Evolutionary conservation across 2,797 vertebrate species (phyloP), one percentile per base, ranked within the genome.

Genomic region (Sparus aurata): DNA sequence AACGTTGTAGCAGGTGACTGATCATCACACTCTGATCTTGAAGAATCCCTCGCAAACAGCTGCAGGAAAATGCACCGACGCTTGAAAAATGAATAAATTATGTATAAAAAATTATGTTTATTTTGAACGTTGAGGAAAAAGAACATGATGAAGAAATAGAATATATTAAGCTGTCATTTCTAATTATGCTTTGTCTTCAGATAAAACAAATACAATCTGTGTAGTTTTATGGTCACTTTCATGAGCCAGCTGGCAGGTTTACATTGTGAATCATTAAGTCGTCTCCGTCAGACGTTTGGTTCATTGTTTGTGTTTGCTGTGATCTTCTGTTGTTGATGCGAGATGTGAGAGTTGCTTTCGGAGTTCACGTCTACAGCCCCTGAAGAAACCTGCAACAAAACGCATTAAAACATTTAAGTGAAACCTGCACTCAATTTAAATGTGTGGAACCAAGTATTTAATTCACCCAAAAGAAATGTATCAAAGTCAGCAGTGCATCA

Each of bases 361-460:
- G 54, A 16, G 1, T 13, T 58, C 59, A 50, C 49, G 20, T 68
- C 79, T 95, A 95, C 86, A 94, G 90, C 50, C 95, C 93, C 81
- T 94, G 95, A 73, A 95, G 95, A 92, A 95, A 95, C 93, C 96
- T 96, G 92, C 25, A 93, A 90, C 23, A 79, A 85, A 90, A 67
- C 57, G 85, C 34, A 77, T 2, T 4, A 80, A 34, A 12, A 45
- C 16, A 52, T 8, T 17, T 38, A 46, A 53, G 11, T 5, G 15
- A 49, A 17, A 41, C 47, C 11, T 7, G 15, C 17, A 52, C 2
- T 22, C 8, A 0, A 23, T 62, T 65, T 17, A 45, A n/a, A 63
- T 65, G 18, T 73, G 12, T 71, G 6, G 41, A 71, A 73, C 62
- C 0, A 34, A 5, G 17, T 0, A 20, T 69, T 46, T 20, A 50